A percentile compares a stretch with the other conserved stretches of the same genome.
Evolutionary conservation across 1,140 invertebrate genomes (phyloP).

Genomic region (Euschistus heros): DNA sequence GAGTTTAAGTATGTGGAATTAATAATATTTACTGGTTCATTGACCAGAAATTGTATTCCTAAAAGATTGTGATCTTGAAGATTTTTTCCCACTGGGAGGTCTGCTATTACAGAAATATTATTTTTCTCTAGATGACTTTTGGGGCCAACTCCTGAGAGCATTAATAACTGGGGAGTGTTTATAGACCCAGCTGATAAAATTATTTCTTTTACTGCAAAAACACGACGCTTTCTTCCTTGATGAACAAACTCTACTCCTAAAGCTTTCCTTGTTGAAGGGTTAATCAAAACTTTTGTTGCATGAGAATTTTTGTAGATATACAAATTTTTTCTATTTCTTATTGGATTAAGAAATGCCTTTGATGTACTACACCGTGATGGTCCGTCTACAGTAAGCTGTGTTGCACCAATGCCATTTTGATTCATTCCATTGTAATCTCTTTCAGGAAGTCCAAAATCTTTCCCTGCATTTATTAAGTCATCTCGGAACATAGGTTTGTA

Average conservation of each 20-base stretch:
- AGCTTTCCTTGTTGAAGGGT: not conserved
- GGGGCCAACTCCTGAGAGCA: constrained; percentile 65
- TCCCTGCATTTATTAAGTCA: constrained; percentile 52
- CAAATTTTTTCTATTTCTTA: constrained; percentile 35
- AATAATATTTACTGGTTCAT: constrained; percentile 32
- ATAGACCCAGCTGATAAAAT: constrained; percentile 50
- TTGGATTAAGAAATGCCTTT: constrained; percentile 43
- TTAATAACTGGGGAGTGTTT: constrained; percentile 55
- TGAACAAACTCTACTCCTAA: not conserved
- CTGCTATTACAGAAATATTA: constrained; percentile 50
- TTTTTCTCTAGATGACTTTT: constrained; percentile 52
- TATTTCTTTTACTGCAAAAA: constrained; percentile 60
- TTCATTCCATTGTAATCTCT: constrained; percentile 60
- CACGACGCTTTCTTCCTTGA: constrained; percentile 27
- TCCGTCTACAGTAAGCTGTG: constrained; percentile 50
- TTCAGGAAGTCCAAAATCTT: constrained; percentile 53
- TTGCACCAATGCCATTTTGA: constrained; percentile 57
- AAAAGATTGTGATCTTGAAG: constrained; percentile 57
- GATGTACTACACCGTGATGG: constrained; percentile 47
- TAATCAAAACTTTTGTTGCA: constrained; percentile 42
- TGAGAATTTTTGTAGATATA: constrained; percentile 38
- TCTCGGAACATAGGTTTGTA: constrained; percentile 38
- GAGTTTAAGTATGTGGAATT: constrained; percentile 21
- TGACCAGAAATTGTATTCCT: constrained; percentile 32
- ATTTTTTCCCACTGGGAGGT: constrained; percentile 63